Base-by-base conservation (phyloP, 2,888 invertebrate genomes). In the Lasioglossum pauxillum region DNA sequence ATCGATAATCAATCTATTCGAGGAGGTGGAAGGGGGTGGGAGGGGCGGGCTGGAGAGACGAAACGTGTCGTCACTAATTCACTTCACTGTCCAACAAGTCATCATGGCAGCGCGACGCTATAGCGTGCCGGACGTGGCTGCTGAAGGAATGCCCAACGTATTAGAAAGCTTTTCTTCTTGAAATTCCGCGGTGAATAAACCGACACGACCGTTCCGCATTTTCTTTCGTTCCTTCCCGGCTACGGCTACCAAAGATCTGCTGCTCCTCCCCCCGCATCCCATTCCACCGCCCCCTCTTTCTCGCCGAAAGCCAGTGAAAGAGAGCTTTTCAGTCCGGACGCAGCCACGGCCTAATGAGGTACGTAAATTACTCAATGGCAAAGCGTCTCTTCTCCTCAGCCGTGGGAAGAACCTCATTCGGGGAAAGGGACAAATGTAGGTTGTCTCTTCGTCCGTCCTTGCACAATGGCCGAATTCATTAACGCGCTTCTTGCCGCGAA, bases 291-390 rank as follows among this genome's bases (percentile, higher is more conserved):
- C 38, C 69, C 23, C 12, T 4, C n/a, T n/a, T 38, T 71, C 41
- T 41, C 12, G 41, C 82, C 80, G 86, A 90, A 88, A 89, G 87
- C 87, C 83, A 69, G 85, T 84, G 89, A 90, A 60, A 85, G 86
- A 82, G 86, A 79, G 87, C 89, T 90, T 88, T 90, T 89, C 91
- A 91, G 85, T 80, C 87, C 87, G 87, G 88, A 88, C 86, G 82
- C 85, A 86, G 77, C 87, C 89, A 88, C 87, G 85, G 86, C 78
- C 89, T 90, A 87, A 90, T 86, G 90, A 86, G 88, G 78, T 85
- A 86, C 82, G 84, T 89, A 90, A 90, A 90, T 90, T 90, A 88
- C 90, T 90, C 88, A 90, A 90, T 88, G 90, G 88, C 88, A 78
- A 79, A 86, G 83, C 85, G 87, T 88, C 87, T 75, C 79, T 31